Evolutionary conservation across 2,888 invertebrate genomes (phyloP).

Genomic region (Brachypalpus laphriformis): DNA sequence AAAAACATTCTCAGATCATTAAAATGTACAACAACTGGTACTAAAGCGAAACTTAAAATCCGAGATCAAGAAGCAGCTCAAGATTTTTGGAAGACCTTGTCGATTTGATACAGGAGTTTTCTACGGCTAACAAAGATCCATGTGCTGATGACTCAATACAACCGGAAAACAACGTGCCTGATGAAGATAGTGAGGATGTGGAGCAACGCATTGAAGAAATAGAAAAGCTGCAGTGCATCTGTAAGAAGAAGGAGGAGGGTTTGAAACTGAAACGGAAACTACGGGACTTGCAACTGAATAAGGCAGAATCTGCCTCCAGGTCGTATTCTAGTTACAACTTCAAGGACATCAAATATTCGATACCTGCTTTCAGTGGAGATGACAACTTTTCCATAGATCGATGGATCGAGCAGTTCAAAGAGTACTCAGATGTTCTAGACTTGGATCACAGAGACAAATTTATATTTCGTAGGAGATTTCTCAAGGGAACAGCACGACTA

Average conservation of each 20-base stretch:
- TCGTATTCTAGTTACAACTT: background rate
- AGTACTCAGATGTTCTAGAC: background rate
- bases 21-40: background rate
- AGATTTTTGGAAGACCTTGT: background rate
- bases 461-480: background rate
- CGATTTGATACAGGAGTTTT: background rate
- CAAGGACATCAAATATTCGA: background rate
- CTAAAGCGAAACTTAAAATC: slow-evolving; percentile 8
- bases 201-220: slow-evolving; percentile 1
- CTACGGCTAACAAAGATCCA: background rate
- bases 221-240: background rate
- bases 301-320: background rate
- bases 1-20: slow-evolving; percentile 7
- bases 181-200: slow-evolving; percentile 1
- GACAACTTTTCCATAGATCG: background rate
- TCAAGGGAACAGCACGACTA: slow-evolving; percentile 5
- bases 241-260: slow-evolving; percentile 5
- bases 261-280: background rate
- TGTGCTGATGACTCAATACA: slow-evolving; percentile 5
- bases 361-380: background rate
- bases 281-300: background rate
- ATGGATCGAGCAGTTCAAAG: slow-evolving; percentile 17
- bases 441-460: slow-evolving; percentile 4
- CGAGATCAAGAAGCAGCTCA: slow-evolving; percentile 5
- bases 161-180: background rate